A percentile compares a stretch with the other conserved stretches of the same genome.
phyloP scores from a whole-genome alignment of 2,888 invertebrate genomes.

The Drosophila kambysellisi region DNA sequence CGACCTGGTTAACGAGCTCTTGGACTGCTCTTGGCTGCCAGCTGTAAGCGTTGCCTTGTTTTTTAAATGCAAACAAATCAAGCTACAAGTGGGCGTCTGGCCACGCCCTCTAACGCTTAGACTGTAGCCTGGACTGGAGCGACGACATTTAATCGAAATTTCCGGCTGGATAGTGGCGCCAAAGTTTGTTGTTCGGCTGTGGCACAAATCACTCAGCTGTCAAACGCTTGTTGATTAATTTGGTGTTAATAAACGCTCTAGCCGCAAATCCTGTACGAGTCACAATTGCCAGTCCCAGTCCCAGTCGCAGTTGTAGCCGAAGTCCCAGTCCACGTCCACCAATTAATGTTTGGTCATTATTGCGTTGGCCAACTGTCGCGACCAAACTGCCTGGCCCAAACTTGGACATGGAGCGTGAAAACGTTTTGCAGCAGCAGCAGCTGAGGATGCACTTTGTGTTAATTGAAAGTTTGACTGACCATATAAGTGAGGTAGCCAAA shows the following conservation, averaged over 20 bases:
- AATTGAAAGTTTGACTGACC: slow-evolving; percentile 76
- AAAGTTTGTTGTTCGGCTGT: slow-evolving; percentile 44
- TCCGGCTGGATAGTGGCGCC: slow-evolving; percentile 63
- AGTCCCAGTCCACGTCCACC: slow-evolving; percentile 45
- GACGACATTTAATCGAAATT: slow-evolving; percentile 66
- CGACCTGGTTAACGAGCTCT: slow-evolving; percentile 61
- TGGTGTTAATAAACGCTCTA: slow-evolving; percentile 74
- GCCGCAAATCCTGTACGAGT: slow-evolving; percentile 44
- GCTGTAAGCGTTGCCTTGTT: slow-evolving; percentile 32
- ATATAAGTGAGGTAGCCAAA: slow-evolving; percentile 73
- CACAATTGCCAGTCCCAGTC: slow-evolving; percentile 17
- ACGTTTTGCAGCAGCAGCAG: slow-evolving; percentile 48
- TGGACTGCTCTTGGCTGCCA: slow-evolving; percentile 36
- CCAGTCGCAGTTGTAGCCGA: slow-evolving; percentile 23
- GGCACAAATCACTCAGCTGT: slow-evolving; percentile 77
- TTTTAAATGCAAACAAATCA: slow-evolving; percentile 59
- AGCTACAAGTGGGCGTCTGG: slow-evolving; percentile 69
- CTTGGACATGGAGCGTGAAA: slow-evolving; percentile 77
- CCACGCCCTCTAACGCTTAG: slow-evolving; percentile 26
- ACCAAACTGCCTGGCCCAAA: slow-evolving; percentile 55
- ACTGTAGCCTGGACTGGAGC: slow-evolving; percentile 14
- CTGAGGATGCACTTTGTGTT: slow-evolving; percentile 77
- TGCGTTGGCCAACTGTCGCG: slow-evolving; percentile 50
- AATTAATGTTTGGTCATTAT: slow-evolving; percentile 60
- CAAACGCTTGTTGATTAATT: slow-evolving; percentile 78